Percentiles rank a stretch among this genome's conserved stretches.
phyloP scores from a whole-genome alignment of 2,888 invertebrate genomes.

The Digitonthophagus gazella region DNA sequence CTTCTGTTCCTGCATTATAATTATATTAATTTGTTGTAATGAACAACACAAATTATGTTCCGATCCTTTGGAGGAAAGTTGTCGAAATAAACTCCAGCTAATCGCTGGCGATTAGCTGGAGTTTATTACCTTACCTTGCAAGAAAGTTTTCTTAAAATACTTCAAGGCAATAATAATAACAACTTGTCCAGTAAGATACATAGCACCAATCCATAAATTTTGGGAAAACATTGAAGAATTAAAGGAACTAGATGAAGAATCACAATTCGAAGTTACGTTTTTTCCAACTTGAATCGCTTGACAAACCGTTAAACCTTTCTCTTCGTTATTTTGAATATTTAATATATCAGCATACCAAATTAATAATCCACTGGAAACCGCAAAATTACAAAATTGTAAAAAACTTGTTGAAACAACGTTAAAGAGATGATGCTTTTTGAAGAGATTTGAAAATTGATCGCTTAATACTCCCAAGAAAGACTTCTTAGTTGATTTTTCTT shows the following conservation, averaged over 20 bases:
- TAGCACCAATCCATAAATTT: slow-evolving; percentile 31
- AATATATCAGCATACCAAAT: slow-evolving; percentile 42
- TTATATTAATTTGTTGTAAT: no score
- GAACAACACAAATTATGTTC: no score
- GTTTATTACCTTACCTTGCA: slow-evolving; percentile 34
- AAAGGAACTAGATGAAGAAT: slow-evolving; percentile 22
- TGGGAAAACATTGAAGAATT: slow-evolving; percentile 30
- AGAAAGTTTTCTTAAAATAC: slow-evolving; percentile 29
- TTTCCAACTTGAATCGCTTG: slow-evolving; percentile 31
- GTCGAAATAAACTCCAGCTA: no score
- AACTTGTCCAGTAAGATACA: slow-evolving; percentile 31
- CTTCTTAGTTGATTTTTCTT: slow-evolving; percentile 11
- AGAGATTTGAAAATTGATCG: slow-evolving; percentile 33
- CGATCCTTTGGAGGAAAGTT: no score
- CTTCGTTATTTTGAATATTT: slow-evolving; percentile 33
- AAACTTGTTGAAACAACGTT: slow-evolving; percentile 33
- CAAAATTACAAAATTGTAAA: slow-evolving; percentile 37
- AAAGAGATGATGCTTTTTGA: slow-evolving; percentile 32
- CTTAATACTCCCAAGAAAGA: slow-evolving; percentile 28
- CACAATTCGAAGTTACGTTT: neutral
- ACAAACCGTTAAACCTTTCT: slow-evolving; percentile 35
- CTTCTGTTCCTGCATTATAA: no score
- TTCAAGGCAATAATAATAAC: slow-evolving; percentile 30
- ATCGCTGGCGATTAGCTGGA: no score
- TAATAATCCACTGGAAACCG: slow-evolving; percentile 37